phyloP scores from a whole-genome alignment of 2,113 vertebrate genomes.

The Pao palembangensis region DNA sequence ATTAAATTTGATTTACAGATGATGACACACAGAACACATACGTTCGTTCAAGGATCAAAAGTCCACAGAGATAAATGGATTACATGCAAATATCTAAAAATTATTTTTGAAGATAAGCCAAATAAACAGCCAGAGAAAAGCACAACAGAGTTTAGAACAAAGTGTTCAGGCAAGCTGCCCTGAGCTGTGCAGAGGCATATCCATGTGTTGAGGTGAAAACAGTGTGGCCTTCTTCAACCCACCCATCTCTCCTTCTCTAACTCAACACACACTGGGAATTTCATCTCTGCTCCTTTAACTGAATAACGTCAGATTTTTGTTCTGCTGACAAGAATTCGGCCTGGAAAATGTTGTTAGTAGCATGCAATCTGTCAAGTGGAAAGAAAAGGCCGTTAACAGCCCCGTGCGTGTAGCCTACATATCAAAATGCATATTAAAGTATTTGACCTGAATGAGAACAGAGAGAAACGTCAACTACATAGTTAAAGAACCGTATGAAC shows the following conservation, averaged over 20 bases:
- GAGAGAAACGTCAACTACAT: slow-evolving; percentile 4
- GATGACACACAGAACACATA: background rate
- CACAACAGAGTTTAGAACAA: background rate
- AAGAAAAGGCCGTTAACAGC: background rate
- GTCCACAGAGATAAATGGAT: background rate
- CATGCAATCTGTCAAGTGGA: background rate
- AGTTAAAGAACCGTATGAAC: background rate
- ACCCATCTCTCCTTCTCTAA: background rate
- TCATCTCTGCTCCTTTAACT: slow-evolving; percentile 1
- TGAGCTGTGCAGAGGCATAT: slow-evolving; percentile 8
- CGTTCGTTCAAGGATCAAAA: background rate
- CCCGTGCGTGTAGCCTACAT: too few relatives aligned
- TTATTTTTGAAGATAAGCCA: background rate
- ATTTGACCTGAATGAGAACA: background rate
- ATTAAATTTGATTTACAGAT: too few relatives aligned
- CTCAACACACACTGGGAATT: slow-evolving; percentile 18
- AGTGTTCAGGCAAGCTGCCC: background rate
- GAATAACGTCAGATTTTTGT: slow-evolving; percentile 3
- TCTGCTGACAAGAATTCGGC: slow-evolving; percentile 1
- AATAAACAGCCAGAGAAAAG: background rate
- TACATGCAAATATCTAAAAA: background rate
- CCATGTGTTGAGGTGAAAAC: slow-evolving; percentile 36
- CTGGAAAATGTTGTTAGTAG: slow-evolving; percentile 9
- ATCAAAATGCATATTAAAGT: too few relatives aligned
- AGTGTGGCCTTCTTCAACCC: background rate